phyloP scores from a whole-genome alignment of 2,888 invertebrate genomes.

The Leuctra nigra region DNA sequence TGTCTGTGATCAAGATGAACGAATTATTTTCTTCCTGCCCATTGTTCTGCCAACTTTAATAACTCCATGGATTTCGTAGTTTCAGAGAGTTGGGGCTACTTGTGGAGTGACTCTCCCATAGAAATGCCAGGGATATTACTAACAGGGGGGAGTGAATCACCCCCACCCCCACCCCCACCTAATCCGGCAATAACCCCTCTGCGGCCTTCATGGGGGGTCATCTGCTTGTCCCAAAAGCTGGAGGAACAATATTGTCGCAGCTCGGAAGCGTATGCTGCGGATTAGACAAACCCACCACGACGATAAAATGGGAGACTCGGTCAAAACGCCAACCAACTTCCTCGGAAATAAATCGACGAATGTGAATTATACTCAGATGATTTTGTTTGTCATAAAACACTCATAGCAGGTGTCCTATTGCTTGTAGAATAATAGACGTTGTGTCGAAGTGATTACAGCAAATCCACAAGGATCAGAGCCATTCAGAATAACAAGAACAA shows the following conservation, averaged over 20 bases:
- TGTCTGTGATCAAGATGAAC: not conserved
- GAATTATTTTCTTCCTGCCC: constrained; percentile 9
- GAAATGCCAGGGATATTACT: constrained; percentile 10
- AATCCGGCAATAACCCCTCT: constrained; percentile 17
- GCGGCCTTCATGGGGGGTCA: constrained; percentile 23
- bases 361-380: too few species aligned
- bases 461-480: too few species aligned
- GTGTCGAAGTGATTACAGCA: too few species aligned
- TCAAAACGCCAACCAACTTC: not conserved
- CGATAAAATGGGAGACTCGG: not conserved
- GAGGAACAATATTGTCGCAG: constrained; percentile 31
- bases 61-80: not conserved
- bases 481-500: too few species aligned
- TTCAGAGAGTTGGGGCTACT: constrained; percentile 2
- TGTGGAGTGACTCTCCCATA: constrained; percentile 2
- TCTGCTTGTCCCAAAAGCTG: constrained; percentile 23
- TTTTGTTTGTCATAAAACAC: too few species aligned
- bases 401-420: too few species aligned
- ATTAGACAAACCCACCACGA: constrained; percentile 26
- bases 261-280: constrained; percentile 28
- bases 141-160: constrained; percentile 20
- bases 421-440: too few species aligned
- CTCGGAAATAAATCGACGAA: too few species aligned
- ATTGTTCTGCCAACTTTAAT: constrained; percentile 5
- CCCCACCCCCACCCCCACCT: constrained; percentile 10